Evolutionary conservation across 2,888 invertebrate genomes (phyloP).

Genomic region (Drosophila parthenogenetica): DNA sequence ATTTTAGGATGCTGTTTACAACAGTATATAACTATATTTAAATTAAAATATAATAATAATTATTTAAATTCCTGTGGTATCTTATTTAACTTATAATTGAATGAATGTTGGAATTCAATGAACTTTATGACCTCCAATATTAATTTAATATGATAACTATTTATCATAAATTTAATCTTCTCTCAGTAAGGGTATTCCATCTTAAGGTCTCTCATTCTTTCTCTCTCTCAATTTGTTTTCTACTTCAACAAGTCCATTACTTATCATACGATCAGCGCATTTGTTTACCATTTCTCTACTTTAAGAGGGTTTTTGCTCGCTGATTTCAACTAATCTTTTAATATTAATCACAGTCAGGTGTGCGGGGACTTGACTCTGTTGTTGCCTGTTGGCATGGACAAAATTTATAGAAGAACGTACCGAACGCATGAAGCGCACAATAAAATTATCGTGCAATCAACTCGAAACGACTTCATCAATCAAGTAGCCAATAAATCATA

Average conservation of each 20-base stretch:
- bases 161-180: not conserved
- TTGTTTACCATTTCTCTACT: slow-evolving; percentile 41
- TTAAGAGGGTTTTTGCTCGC: slow-evolving; percentile 18
- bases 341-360: slow-evolving; percentile 64
- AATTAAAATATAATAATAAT: no score
- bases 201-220: not conserved
- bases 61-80: not conserved
- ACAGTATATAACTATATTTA: no score
- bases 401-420: not conserved
- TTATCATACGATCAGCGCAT: slow-evolving; percentile 19
- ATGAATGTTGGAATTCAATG: slow-evolving; percentile 9
- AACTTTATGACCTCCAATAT: not conserved
- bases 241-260: not conserved
- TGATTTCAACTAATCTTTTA: slow-evolving; percentile 61
- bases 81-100: not conserved
- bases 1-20: no score
- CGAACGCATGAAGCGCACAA: slow-evolving; percentile 44
- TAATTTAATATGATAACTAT: not conserved
- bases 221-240: not conserved
- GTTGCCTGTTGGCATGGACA: not conserved
- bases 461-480: slow-evolving; percentile 74
- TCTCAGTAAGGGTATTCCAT: not conserved
- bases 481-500: slow-evolving; percentile 74
- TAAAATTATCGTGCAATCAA: slow-evolving; percentile 73
- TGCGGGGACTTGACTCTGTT: slow-evolving; percentile 9